Percentiles rank a stretch among this genome's conserved stretches.
Conservation (phyloP, 2,113 vertebrate genomes). For the Pteronura brasiliensis region DNA sequence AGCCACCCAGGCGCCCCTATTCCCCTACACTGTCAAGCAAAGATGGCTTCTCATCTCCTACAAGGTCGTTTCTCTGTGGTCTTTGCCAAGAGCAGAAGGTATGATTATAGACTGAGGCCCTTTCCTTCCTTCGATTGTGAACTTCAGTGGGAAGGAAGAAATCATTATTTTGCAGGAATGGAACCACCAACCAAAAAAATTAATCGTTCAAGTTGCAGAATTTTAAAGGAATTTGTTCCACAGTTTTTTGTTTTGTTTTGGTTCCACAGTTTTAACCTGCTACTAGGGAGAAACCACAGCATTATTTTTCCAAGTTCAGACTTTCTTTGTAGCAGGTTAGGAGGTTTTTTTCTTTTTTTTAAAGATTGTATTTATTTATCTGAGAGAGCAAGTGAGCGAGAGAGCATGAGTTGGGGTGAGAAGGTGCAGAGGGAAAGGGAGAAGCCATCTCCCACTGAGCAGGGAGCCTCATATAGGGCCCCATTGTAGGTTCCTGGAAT, state of each 20-base stretch:
- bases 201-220: neutral
- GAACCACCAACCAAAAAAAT: neutral
- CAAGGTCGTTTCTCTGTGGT: neutral
- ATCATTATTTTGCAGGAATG: neutral
- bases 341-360: neutral
- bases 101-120: neutral
- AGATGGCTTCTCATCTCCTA: neutral
- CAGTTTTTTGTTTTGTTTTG: neutral
- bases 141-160: neutral
- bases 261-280: neutral
- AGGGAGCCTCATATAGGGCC: too few species aligned
- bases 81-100: neutral
- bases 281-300: neutral
- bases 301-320: neutral
- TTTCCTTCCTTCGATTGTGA: neutral
- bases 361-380: too few species aligned
- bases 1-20: neutral
- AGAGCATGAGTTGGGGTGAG: too few species aligned
- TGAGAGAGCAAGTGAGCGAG: too few species aligned
- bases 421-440: too few species aligned
- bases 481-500: too few species aligned
- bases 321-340: neutral
- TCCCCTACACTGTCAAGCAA: neutral
- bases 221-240: neutral
- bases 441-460: too few species aligned